Base-by-base conservation (phyloP, 2,113 vertebrate species). In the Melanotaenia duboulayi region DNA sequence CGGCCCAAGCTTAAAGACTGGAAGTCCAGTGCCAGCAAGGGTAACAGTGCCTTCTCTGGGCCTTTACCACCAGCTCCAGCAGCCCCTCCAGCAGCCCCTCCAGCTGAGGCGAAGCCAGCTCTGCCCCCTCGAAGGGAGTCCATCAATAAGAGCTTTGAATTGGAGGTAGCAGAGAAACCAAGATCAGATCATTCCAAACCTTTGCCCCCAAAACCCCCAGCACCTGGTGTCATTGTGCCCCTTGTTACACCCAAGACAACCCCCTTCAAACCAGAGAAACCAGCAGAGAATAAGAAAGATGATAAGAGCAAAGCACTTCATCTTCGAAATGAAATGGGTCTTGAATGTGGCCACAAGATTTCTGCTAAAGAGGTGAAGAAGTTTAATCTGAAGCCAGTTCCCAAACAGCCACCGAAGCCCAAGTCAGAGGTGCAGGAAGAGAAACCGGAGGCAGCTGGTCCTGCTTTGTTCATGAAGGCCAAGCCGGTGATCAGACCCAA, bases 281-380 rank as follows among this genome's bases (percentile, higher is more conserved):
- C 94, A 49, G 86, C 91, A 0, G 96, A 98, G 74, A 58, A 93
- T 57, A 98, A 95, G 87, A 91, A 94, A 0, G 97, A 99, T n/a
- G 97, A 98, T 35, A 99, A 97, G 63, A 94, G 86, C 87, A 99
- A 98, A 88, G 70, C 95, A 11, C 94, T 97, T 71, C 95, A 94
- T 57, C 92, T 97, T 71, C 96, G 93, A 50, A 99, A 98, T 0
- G 97, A 99, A 90, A 99, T 98, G 96, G 98, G 97, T 0, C 91
- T 99, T 50, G 98, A 99, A 83, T 97, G 96, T 19, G 97, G 97
- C 44, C 97, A 99, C 89, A 99, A 98, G 74, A 83, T 99, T 14
- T 93, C 95, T 0, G 96, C 94, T 86, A 98, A 97, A 82, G 98
- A 98, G 76, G 95, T 99, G 46, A 98, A 96, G 87, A 99, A 97